Evolutionary conservation across 2,888 invertebrate genomes (phyloP), one percentile per base, ranked within the genome.

Genomic region (Phaedon cochleariae): DNA sequence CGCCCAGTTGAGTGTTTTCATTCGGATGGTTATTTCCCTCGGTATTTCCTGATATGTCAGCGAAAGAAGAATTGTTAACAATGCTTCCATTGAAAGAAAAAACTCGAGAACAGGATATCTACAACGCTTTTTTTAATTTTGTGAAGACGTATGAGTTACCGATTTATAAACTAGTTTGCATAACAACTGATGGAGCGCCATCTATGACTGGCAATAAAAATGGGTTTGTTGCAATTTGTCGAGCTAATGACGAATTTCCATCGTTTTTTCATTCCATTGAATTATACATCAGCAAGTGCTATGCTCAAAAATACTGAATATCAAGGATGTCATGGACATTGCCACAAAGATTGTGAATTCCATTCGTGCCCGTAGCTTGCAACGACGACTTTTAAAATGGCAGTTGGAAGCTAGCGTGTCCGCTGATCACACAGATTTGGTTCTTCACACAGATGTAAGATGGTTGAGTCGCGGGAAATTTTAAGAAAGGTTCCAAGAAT

Each of bases 301-400:
- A 49, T 59, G 49, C 29, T 59, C 59, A 29, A 49, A 59, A 49
- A 20, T 59, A 49, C 26, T 59, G 29, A 48, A 59, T 9, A 31
- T 20, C 31, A 34, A 59, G 48, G 49, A 48, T n/a, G 49, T 59
- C 48, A 62, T 62, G 62, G 55, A 22, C 62, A 62, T 57, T 57
- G 57, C 62, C n/a, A 59, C 21, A 53, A 64, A 53, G 48, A 64
- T 64, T 53, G 49, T 64, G 59, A 64, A 59, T 53, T 59, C 54
- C 46, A 64, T 62, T 37, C 57, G 62, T 48, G 59, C 59, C 12
- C 59, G 48, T 34, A 64, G 64, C 59, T 64, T 59, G 54, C 59
- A 64, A 64, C 54, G 54, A 52, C 54, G 59, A 18, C 62, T 62
- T 10, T 62, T 62, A 18, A 53, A 54, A 54, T 18, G 22, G 46